Evolutionary conservation across 37 sponge, comb jelly and placozoan species (phyloP).

Genomic region (Haliclona indistincta): DNA sequence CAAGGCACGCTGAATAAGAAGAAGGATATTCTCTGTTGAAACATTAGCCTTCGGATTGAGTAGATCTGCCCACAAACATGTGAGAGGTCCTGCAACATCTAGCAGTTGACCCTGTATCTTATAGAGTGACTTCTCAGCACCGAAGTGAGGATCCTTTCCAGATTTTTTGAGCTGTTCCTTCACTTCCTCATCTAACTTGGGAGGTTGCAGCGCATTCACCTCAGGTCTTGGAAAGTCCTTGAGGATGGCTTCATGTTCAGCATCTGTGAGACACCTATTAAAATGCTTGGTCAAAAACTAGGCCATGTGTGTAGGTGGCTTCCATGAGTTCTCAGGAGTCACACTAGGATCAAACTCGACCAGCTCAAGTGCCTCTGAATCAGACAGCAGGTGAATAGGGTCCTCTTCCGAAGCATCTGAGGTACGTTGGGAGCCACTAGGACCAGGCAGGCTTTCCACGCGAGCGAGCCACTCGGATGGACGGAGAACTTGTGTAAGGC

Average conservation of each 20-base stretch:
- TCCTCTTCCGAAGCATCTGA: conserved; percentile 4
- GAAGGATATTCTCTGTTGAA: conserved; percentile 17
- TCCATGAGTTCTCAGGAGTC: conserved; percentile 3
- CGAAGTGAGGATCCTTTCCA: conserved; percentile 24
- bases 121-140: conserved; percentile 5
- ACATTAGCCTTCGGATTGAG: background rate
- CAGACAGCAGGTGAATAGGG: background rate
- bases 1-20: conserved; percentile 21
- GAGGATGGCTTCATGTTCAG: background rate
- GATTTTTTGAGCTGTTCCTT: conserved; percentile 5
- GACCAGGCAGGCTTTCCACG: no score
- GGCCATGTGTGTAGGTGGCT: background rate
- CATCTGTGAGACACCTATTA: no score
- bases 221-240: background rate
- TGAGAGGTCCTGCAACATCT: conserved; percentile 19
- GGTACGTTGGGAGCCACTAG: background rate
- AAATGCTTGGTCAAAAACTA: conserved; percentile 16
- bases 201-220: background rate
- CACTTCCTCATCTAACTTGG: conserved; percentile 3
- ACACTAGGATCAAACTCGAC: conserved; percentile 21
- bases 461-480: no score
- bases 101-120: conserved; percentile 24
- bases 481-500: no score
- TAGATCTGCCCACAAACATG: conserved; percentile 24
- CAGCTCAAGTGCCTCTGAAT: conserved; percentile 8